Evolutionary conservation across 2,113 vertebrate species (phyloP).

Genomic region (Emydura subglobosa): DNA sequence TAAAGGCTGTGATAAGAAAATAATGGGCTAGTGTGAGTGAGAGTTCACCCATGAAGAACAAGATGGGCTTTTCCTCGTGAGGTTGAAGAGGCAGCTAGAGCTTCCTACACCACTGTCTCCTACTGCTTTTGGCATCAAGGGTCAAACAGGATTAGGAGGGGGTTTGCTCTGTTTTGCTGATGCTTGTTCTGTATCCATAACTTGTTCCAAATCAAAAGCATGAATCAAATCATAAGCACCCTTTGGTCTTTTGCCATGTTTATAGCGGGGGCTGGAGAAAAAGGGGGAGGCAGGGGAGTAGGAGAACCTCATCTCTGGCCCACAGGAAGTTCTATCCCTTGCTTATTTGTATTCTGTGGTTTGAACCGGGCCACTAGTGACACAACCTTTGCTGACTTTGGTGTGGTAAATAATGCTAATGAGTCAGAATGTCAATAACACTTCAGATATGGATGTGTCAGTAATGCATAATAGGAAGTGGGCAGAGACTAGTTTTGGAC

Average conservation of each 20-base stretch:
- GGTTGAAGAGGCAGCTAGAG: background rate
- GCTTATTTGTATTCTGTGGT: constrained; percentile 61
- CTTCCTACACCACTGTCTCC: background rate
- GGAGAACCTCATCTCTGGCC: background rate
- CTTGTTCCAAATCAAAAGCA: background rate
- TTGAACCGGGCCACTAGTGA: constrained; percentile 11
- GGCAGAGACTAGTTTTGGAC: background rate
- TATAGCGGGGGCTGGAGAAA: rapidly evolving
- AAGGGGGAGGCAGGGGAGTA: background rate
- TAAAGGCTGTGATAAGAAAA: background rate
- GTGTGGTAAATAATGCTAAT: constrained; percentile 57
- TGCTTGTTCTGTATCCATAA: background rate
- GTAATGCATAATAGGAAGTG: background rate
- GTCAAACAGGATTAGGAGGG: background rate
- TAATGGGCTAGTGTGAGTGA: background rate
- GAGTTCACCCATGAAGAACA: background rate
- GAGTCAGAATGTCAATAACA: constrained; percentile 11
- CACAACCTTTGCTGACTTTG: constrained; percentile 46
- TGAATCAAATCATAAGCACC: background rate
- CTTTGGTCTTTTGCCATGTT: background rate
- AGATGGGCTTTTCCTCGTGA: background rate
- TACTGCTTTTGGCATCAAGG: background rate
- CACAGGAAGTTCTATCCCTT: constrained; percentile 1
- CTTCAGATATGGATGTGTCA: background rate
- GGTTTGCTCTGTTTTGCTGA: background rate